Conservation (phyloP, 2,113 vertebrate species). For the Dicaeum eximium region DNA sequence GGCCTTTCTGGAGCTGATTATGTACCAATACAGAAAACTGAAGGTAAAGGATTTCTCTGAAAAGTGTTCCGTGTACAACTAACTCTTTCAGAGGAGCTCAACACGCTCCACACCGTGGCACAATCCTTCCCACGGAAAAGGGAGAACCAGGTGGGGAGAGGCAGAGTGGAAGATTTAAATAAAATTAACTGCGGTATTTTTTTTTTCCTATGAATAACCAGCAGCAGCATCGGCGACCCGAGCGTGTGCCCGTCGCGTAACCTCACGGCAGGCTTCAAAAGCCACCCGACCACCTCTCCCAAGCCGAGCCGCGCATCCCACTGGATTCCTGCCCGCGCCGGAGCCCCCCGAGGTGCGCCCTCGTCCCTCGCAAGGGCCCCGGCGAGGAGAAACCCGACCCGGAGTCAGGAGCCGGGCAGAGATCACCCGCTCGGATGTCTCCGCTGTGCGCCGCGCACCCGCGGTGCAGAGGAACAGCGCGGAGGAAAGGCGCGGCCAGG, state of each 20-base stretch:
- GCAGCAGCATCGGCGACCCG: background rate
- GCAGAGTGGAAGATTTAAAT: background rate
- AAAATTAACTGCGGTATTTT: background rate
- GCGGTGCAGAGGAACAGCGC: background rate
- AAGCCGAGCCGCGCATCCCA: background rate
- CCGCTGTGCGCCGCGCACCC: background rate
- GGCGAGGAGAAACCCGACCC: accelerated
- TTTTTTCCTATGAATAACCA: background rate
- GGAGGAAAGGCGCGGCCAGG: background rate
- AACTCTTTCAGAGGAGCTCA: background rate
- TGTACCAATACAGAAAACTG: background rate
- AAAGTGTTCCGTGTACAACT: accelerated
- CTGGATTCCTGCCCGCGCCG: background rate
- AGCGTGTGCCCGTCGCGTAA: background rate
- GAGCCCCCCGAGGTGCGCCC: background rate
- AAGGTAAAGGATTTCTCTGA: background rate
- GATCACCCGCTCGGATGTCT: no score
- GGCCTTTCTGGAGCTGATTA: background rate
- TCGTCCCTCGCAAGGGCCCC: background rate
- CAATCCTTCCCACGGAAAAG: background rate
- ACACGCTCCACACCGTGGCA: background rate
- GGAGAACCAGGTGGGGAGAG: background rate
- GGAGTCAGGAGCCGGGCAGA: no score
- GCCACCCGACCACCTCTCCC: background rate
- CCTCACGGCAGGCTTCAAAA: background rate